A percentile compares a stretch with the other conserved stretches of the same genome.
These are phyloP conservation scores for Urocolius indicus DNA, from an alignment of 2,113 vertebrate genomes.

Conservation along the genomic window DNA sequence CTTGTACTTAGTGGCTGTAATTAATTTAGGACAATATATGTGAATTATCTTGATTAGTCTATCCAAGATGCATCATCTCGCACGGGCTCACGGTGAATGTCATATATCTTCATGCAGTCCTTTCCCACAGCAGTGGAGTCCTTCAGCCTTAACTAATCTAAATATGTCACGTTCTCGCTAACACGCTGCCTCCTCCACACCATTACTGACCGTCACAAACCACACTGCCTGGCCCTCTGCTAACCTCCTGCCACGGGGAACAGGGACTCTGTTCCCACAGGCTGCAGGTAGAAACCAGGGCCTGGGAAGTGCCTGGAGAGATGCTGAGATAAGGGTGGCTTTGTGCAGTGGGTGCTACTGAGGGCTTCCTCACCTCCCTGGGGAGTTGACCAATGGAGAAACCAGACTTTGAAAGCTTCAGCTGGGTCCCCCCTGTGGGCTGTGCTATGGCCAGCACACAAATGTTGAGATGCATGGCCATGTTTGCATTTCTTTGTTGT, in stretches of 20 bases:
- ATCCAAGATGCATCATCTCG: constrained; percentile 41
- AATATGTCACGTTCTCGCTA: constrained; percentile 61
- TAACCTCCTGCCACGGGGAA: constrained; percentile 12
- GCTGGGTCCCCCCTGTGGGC: neutral
- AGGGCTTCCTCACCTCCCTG: neutral
- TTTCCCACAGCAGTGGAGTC: neutral
- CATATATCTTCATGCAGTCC: neutral
- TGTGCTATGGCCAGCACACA: neutral
- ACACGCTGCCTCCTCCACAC: constrained; percentile 33
- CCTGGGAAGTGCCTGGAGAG: neutral
- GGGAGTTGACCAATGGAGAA: neutral
- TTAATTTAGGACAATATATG: constrained; percentile 66
- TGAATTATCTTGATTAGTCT: constrained; percentile 63
- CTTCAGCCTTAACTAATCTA: constrained; percentile 61
- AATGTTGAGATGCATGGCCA: neutral
- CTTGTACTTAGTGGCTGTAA: constrained; percentile 65
- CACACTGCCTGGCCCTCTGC: neutral
- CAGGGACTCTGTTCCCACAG: neutral
- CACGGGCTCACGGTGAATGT: constrained; percentile 18
- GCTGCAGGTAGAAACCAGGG: neutral
- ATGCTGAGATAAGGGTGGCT: accelerated
- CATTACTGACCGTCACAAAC: constrained; percentile 47
- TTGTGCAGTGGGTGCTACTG: accelerated
- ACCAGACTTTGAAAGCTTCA: neutral
- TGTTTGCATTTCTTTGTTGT: neutral